phyloP scores from a whole-genome alignment of 2,888 invertebrate genomes.

The Ophion ellenae region DNA sequence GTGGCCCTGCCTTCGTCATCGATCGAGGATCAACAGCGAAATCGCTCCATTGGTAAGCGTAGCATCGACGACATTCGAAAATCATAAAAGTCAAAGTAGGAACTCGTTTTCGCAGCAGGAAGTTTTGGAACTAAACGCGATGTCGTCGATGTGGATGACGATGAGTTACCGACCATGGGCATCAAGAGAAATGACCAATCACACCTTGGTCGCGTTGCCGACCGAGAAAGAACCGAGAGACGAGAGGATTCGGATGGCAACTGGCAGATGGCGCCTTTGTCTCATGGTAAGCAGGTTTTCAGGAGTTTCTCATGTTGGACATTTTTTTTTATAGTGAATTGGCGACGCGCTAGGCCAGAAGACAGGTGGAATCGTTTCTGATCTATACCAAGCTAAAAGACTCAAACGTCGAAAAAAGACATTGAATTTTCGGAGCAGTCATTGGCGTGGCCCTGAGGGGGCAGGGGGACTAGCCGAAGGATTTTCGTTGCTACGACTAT shows the following conservation, averaged over 20 bases:
- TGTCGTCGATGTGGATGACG: constrained; percentile 8
- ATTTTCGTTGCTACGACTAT: too few species aligned
- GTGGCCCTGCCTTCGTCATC: constrained; percentile 25
- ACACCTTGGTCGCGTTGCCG: not conserved
- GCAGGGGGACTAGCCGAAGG: too few species aligned
- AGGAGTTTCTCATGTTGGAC: not conserved
- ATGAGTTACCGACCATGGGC: constrained; percentile 46
- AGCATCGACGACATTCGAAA: constrained; percentile 59
- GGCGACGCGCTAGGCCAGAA: too few species aligned
- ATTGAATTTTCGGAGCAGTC: too few species aligned
- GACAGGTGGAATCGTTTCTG: too few species aligned
- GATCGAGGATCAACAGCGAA: constrained; percentile 13
- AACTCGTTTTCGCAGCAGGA: constrained; percentile 70
- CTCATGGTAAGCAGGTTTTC: constrained; percentile 29
- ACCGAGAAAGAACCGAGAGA: not conserved
- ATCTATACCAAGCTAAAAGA: too few species aligned
- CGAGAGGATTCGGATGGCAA: constrained; percentile 23
- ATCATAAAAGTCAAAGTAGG: constrained; percentile 74
- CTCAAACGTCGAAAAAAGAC: too few species aligned
- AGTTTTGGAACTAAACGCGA: constrained; percentile 41
- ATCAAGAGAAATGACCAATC: constrained; percentile 8
- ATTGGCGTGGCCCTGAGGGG: too few species aligned
- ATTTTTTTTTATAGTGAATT: not conserved
- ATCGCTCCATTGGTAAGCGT: constrained; percentile 61
- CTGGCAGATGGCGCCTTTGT: constrained; percentile 47